Evolutionary conservation across 2,888 invertebrate genomes (phyloP).

Genomic region (Dusona sp.): DNA sequence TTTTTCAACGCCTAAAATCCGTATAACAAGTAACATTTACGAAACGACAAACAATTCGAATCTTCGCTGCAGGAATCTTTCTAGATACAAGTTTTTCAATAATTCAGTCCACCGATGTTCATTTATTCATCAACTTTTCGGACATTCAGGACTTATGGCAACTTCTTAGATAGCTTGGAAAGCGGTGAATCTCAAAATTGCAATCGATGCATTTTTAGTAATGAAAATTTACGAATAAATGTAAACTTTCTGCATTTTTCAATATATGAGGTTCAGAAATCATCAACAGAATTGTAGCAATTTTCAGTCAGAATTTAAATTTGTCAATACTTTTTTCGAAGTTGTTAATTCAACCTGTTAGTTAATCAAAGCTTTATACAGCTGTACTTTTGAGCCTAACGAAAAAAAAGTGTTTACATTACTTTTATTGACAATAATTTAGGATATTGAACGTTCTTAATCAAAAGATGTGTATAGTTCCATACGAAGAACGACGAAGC

Average conservation of each 20-base stretch:
- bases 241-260: not conserved
- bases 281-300: not conserved
- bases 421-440: not conserved
- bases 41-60: not conserved
- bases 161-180: not conserved
- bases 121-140: not conserved
- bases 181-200: not conserved
- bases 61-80: not conserved
- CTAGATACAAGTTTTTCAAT: not conserved
- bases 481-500: conserved; percentile 52
- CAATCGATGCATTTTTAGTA: not conserved
- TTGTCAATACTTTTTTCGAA: not conserved
- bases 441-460: not conserved
- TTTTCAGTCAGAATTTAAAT: not conserved
- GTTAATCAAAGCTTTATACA: not conserved
- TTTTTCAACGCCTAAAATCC: conserved; percentile 12
- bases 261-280: not conserved
- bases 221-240: not conserved
- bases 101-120: not conserved
- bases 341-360: not conserved
- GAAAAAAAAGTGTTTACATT: not conserved
- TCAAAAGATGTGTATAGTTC: not conserved
- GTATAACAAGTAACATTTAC: not conserved
- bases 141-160: too few species aligned
- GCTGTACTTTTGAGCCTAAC: not conserved